A percentile compares a stretch with the other conserved stretches of the same genome.
Evolutionary conservation across 2,888 invertebrate species (phyloP).

Genomic region (Cosmia pyralina): DNA sequence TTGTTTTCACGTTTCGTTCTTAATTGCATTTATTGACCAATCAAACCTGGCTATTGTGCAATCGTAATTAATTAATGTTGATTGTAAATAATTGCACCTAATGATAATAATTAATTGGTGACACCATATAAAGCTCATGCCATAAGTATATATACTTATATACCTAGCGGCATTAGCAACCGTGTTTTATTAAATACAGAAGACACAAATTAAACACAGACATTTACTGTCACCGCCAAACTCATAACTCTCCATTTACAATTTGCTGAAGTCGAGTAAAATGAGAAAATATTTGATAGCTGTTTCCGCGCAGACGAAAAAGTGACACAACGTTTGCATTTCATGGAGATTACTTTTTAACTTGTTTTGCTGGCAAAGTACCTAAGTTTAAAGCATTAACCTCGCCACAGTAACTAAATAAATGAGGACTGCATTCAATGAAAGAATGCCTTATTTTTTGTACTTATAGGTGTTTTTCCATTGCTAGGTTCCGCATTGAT

Average conservation of each 20-base stretch:
- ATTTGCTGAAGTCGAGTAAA: constrained; percentile 27
- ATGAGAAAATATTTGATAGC: constrained; percentile 54
- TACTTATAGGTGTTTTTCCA: constrained; percentile 9
- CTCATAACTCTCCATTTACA: constrained; percentile 37
- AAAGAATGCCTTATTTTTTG: constrained; percentile 21
- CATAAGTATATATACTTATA: background rate
- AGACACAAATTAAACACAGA: constrained; percentile 11
- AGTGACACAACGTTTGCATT: constrained; percentile 28
- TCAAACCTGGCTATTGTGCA: constrained; percentile 14
- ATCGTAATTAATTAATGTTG: constrained; percentile 35
- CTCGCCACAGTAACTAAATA: constrained; percentile 2
- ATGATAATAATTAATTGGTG: constrained; percentile 10
- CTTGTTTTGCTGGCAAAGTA: constrained; percentile 22
- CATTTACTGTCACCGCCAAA: constrained; percentile 11
- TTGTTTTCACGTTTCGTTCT: constrained; percentile 19
- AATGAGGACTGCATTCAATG: constrained; percentile 24
- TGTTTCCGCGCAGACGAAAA: constrained; percentile 19
- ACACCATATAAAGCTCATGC: background rate
- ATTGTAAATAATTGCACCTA: constrained; percentile 20
- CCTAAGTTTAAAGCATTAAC: constrained; percentile 11
- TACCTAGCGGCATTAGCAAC: background rate
- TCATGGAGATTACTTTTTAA: constrained; percentile 45
- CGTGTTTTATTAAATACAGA: constrained; percentile 1
- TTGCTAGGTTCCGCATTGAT: constrained; percentile 40
- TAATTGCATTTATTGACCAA: constrained; percentile 36